These are phyloP conservation scores for Chascanopsetta lugubris DNA, from an alignment of 2,113 vertebrate genomes.

Conservation along the genomic window DNA sequence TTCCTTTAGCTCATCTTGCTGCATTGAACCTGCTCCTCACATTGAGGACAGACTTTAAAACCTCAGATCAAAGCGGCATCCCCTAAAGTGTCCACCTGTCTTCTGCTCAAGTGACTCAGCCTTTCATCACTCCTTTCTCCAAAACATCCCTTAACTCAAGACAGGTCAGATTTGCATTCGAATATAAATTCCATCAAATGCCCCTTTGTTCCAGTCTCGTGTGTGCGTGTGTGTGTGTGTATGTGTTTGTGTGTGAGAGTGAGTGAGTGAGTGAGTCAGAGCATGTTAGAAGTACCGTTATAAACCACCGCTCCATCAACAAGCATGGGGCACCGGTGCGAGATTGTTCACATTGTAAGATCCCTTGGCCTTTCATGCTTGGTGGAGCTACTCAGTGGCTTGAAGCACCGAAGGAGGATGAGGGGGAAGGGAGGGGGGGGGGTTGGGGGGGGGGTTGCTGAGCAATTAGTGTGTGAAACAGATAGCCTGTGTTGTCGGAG, in stretches of 20 bases:
- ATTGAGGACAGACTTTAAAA: neutral
- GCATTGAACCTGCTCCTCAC: neutral
- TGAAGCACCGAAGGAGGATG: conserved; percentile 23
- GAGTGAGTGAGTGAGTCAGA: neutral
- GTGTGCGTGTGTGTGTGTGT: neutral
- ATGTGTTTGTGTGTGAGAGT: neutral
- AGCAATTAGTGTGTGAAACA: conserved; percentile 70
- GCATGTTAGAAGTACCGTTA: neutral
- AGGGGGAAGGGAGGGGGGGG: neutral
- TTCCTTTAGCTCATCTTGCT: neutral
- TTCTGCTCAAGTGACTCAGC: neutral
- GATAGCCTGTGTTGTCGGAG: conserved; percentile 54
- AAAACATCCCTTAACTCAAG: neutral
- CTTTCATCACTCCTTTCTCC: neutral
- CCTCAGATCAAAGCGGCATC: neutral
- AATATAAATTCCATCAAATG: neutral
- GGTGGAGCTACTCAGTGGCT: conserved; percentile 56
- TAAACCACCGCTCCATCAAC: conserved; percentile 27
- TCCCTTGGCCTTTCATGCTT: conserved; percentile 56
- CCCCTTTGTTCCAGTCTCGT: neutral
- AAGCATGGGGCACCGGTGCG: conserved; percentile 29
- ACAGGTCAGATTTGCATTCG: conserved; percentile 18
- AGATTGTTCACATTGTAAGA: conserved; percentile 40
- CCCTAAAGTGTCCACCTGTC: neutral
- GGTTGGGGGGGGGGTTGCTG: neutral